phyloP scores from a whole-genome alignment of 1,140 invertebrate genomes.

The Leptopilina clavipes region DNA sequence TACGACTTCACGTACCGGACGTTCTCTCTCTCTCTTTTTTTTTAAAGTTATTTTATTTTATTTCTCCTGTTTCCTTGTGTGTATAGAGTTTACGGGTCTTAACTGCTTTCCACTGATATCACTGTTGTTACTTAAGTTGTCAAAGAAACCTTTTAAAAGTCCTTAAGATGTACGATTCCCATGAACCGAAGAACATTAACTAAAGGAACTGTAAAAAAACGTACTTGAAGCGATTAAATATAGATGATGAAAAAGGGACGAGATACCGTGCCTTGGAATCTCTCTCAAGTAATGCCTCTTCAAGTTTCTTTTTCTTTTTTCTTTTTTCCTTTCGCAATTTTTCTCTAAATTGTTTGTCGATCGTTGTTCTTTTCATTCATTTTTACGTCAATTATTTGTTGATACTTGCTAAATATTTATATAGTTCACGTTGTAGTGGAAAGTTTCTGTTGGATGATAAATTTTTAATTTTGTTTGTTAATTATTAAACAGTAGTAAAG shows the following conservation, averaged over 20 bases:
- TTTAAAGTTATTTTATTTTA: constrained; percentile 17
- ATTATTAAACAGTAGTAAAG: too few species aligned
- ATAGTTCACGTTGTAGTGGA: too few species aligned
- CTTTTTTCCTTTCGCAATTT: background rate
- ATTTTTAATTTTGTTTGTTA: too few species aligned
- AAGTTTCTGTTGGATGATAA: too few species aligned
- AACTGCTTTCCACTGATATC: constrained; percentile 30
- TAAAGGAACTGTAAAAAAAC: constrained; percentile 3
- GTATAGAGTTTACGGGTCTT: constrained; percentile 8
- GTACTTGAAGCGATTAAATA: background rate
- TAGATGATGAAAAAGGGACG: background rate
- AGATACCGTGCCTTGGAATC: background rate
- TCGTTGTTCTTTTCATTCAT: too few species aligned
- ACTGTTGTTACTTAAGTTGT: constrained; percentile 32
- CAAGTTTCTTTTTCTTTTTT: background rate
- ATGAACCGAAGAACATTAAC: background rate
- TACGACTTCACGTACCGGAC: constrained; percentile 26
- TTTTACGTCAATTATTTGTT: too few species aligned
- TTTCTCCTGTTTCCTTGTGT: constrained; percentile 14
- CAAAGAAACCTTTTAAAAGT: constrained; percentile 19
- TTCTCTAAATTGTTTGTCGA: too few species aligned
- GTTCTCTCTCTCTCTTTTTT: background rate
- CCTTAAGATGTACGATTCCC: constrained; percentile 12
- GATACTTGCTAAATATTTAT: too few species aligned
- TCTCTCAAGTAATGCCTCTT: background rate